These are phyloP conservation scores for Rhagium mordax DNA, from an alignment of 2,888 invertebrate genomes.

Conservation along the genomic window DNA sequence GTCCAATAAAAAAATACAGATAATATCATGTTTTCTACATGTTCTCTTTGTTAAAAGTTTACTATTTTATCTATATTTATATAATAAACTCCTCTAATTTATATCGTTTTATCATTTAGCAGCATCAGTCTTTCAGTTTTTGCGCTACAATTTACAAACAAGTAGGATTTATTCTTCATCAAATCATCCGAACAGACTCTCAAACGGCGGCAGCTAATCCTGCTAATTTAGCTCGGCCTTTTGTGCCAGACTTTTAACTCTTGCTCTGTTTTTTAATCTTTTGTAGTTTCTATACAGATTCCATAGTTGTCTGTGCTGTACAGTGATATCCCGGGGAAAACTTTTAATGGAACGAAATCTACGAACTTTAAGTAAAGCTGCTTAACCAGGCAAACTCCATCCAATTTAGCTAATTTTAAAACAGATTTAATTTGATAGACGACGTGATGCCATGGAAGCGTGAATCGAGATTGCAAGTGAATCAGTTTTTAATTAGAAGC, in stretches of 20 bases:
- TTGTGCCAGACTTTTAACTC: slow-evolving; percentile 5
- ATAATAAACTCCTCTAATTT: too few relatives aligned
- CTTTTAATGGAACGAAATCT: slow-evolving; percentile 32
- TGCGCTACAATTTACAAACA: not conserved
- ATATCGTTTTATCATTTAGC: too few relatives aligned
- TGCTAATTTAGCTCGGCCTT: not conserved
- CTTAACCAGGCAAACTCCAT: slow-evolving; percentile 26
- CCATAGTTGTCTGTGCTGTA: not conserved
- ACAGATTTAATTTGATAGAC: slow-evolving; percentile 22
- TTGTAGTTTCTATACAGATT: slow-evolving; percentile 2
- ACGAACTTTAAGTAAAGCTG: slow-evolving; percentile 33
- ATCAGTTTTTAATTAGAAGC: not conserved
- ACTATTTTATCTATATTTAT: too few relatives aligned
- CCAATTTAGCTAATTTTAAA: slow-evolving; percentile 31
- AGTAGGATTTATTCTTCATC: not conserved
- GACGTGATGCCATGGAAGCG: not conserved
- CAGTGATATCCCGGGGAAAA: slow-evolving; percentile 15
- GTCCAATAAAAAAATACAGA: too few relatives aligned
- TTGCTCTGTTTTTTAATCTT: slow-evolving; percentile 30
- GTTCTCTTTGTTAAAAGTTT: too few relatives aligned
- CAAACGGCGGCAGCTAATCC: slow-evolving; percentile 13
- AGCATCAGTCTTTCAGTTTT: not conserved
- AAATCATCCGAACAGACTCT: not conserved
- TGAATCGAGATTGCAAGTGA: not conserved
- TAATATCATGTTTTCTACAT: too few relatives aligned